These are phyloP conservation scores for Sebastolobus alascanus DNA, from an alignment of 2,797 vertebrate genomes.

Conservation along the genomic window DNA sequence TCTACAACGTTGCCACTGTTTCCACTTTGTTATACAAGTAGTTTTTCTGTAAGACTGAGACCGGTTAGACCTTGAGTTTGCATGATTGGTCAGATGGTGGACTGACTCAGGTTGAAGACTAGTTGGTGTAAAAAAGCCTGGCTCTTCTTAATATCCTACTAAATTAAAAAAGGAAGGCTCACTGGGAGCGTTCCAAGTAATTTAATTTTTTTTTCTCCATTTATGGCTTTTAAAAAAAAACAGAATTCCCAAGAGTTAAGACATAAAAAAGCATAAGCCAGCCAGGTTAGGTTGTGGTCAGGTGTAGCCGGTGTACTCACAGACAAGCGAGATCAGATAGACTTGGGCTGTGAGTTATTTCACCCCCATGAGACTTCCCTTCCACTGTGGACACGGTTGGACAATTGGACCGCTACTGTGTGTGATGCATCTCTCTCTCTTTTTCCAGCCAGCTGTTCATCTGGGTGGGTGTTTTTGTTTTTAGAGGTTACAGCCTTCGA, in stretches of 20 bases:
- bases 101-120: background rate
- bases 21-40: background rate
- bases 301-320: conserved; percentile 14
- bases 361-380: conserved; percentile 29
- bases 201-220: background rate
- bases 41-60: background rate
- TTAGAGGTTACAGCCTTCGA: conserved; percentile 50
- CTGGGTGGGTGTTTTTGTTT: background rate
- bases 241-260: background rate
- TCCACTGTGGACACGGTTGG: conserved; percentile 20
- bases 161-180: background rate
- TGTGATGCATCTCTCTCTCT: conserved; percentile 9
- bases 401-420: conserved; percentile 20
- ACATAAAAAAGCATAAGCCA: conserved; percentile 1
- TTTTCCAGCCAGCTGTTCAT: conserved; percentile 13
- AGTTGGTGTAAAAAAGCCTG: background rate
- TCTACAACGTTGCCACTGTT: background rate
- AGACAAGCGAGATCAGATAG: conserved; percentile 18
- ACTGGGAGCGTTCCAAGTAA: background rate
- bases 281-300: conserved; percentile 19
- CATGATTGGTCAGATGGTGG: background rate
- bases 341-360: conserved; percentile 34
- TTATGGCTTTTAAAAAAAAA: conserved; percentile 1
- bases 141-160: background rate
- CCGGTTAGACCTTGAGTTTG: background rate